Percentiles rank a stretch among this genome's conserved stretches.
These are phyloP conservation scores for Periophthalmus modestus DNA, from an alignment of 2,113 vertebrate genomes.

Conservation along the genomic window DNA sequence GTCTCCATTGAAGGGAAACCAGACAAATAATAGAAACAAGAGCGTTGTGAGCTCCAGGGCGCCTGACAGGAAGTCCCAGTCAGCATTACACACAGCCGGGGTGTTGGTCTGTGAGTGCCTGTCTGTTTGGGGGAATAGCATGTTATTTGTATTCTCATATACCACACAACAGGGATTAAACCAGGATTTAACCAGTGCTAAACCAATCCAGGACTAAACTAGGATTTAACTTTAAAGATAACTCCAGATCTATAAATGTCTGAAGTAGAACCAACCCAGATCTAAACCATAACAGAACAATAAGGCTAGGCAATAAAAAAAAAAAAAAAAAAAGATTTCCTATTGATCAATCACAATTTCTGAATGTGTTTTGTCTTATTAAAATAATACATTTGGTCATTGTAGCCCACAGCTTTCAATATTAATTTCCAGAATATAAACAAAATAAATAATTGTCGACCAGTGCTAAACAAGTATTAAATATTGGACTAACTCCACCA, in stretches of 20 bases:
- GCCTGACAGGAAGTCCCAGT: conserved; percentile 69
- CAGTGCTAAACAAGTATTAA: neutral
- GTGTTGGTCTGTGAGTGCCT: conserved; percentile 18
- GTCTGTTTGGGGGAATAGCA: neutral
- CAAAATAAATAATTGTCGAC: neutral
- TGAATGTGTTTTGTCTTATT: no score
- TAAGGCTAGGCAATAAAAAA: no score
- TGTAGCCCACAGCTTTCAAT: no score
- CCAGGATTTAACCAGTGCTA: neutral
- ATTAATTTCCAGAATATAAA: no score
- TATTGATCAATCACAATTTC: no score
- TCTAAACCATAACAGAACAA: neutral
- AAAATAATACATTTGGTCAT: no score
- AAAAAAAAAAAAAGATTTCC: no score
- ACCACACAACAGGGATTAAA: neutral
- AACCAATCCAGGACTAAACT: neutral
- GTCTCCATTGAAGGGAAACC: conserved; percentile 37
- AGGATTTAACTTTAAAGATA: neutral
- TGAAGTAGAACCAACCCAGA: neutral
- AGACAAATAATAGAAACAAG: conserved; percentile 49
- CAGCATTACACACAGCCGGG: conserved; percentile 21
- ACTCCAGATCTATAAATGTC: neutral
- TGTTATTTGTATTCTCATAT: neutral
- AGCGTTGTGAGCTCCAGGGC: conserved; percentile 54
- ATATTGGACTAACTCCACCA: no score